Evolutionary conservation across 2,888 invertebrate genomes (phyloP), one percentile per base, ranked within the genome.

Genomic region (Tetanocera ferruginea): DNA sequence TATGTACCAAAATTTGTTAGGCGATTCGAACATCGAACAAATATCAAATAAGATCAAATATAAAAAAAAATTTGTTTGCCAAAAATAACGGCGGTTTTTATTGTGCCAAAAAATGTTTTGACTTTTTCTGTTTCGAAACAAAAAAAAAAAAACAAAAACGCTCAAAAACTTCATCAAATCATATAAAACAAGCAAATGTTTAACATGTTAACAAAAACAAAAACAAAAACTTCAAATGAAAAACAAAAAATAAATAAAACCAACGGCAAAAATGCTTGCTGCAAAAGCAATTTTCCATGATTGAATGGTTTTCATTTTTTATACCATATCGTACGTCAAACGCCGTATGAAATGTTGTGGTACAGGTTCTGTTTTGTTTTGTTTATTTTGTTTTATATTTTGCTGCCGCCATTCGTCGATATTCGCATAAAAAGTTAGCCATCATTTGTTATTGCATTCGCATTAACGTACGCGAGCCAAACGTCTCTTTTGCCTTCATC

Each of bases 211-310:
- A 60, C 25, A 28, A 25, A 57, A 17, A 57, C 1, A n/a, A 57
- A n/a, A 57, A 17, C 19, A 9, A 57, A 57, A 57, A 57, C 3
- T 57, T 52, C 3, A 52, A 52, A 14, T 5, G 8, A 14, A 52
- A 52, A 19, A 55, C 6, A 19, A 60, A 60, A 11, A 6, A 60
- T 25, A 60, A 23, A 28, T 2, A 23, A 60, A 60, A 60, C 1
- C 4, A 57, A 19, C 11, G 4, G 60, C 25, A 28, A 60, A 60
- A 23, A 55, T 19, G 43, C 9, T 60, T 25, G 60, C 60, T 60
- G 25, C 28, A 60, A 60, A 60, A 60, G 60, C 60, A 60, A 60
- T 60, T 60, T 60, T 60, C 25, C 25, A 60, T 60, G 60, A 60
- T 60, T 60, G 60, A 60, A 25, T 60, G 60, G 60, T 60, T 60